Percentiles rank a stretch among this genome's conserved stretches.
Conservation (phyloP, 2,797 vertebrate species). For the Ceyx erithaca region DNA sequence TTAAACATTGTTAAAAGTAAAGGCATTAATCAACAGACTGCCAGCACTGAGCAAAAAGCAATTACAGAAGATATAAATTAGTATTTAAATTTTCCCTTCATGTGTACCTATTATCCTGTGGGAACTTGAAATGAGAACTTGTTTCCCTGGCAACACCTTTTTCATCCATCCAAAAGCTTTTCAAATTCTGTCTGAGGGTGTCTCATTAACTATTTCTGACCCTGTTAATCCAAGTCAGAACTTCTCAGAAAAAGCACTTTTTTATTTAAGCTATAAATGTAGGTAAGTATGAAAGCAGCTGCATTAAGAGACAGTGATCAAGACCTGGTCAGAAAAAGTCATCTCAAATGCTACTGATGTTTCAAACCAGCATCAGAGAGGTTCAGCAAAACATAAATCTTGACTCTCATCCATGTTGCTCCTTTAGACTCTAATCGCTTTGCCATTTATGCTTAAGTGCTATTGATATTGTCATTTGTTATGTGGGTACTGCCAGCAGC, state of each 20-base stretch:
- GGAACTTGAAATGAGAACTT: background rate
- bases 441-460: background rate
- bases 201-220: background rate
- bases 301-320: background rate
- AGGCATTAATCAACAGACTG: background rate
- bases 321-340: background rate
- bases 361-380: background rate
- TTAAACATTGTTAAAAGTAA: conserved; percentile 58
- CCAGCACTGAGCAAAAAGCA: background rate
- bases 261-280: background rate
- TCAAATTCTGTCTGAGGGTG: background rate
- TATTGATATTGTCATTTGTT: background rate
- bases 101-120: background rate
- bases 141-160: conserved; percentile 46
- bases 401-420: background rate
- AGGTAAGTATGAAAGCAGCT: background rate
- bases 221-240: background rate
- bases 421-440: background rate
- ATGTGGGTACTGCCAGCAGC: background rate
- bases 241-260: background rate
- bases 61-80: background rate
- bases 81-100: background rate
- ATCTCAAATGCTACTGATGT: background rate
- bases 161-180: conserved; percentile 1
- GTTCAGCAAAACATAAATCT: background rate